A percentile compares a stretch with the other conserved stretches of the same genome.
phyloP scores from a whole-genome alignment of 2,888 invertebrate species.

The Thumatha senex region DNA sequence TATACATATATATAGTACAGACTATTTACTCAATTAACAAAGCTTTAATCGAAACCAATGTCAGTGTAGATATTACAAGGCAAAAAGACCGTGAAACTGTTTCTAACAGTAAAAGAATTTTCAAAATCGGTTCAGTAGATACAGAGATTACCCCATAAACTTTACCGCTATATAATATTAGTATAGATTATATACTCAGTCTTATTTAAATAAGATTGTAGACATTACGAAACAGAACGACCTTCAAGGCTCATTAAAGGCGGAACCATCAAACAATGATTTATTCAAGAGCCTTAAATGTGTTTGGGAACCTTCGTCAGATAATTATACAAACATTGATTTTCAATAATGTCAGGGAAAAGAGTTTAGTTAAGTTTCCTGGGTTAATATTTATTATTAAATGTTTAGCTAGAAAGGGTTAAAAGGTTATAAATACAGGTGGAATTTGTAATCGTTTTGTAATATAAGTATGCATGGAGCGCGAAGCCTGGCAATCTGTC shows the following conservation, averaged over 20 bases:
- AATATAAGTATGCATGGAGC: too few relatives aligned
- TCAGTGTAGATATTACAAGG: too few relatives aligned
- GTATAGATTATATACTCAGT: neutral
- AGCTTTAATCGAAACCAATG: too few relatives aligned
- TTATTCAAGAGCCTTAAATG: conserved; percentile 33
- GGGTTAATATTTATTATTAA: neutral
- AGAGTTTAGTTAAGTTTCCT: conserved; percentile 1
- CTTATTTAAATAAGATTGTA: neutral
- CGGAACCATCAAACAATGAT: conserved; percentile 33
- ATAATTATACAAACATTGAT: conserved; percentile 18
- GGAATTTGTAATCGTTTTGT: neutral
- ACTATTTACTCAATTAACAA: too few relatives aligned
- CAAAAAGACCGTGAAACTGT: too few relatives aligned
- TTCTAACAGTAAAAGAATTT: too few relatives aligned
- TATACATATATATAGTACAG: too few relatives aligned
- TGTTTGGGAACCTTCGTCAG: conserved; percentile 30
- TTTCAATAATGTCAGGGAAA: conserved; percentile 9
- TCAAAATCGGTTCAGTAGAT: too few relatives aligned
- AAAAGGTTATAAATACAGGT: too few relatives aligned
- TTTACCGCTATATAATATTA: too few relatives aligned
- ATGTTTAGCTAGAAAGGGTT: neutral
- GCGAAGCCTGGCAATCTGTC: too few relatives aligned
- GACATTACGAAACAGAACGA: conserved; percentile 5
- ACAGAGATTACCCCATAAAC: too few relatives aligned
- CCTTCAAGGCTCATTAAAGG: conserved; percentile 10